Base-by-base conservation (phyloP, 1,140 invertebrate genomes). In the Oncopeltus fasciatus region DNA sequence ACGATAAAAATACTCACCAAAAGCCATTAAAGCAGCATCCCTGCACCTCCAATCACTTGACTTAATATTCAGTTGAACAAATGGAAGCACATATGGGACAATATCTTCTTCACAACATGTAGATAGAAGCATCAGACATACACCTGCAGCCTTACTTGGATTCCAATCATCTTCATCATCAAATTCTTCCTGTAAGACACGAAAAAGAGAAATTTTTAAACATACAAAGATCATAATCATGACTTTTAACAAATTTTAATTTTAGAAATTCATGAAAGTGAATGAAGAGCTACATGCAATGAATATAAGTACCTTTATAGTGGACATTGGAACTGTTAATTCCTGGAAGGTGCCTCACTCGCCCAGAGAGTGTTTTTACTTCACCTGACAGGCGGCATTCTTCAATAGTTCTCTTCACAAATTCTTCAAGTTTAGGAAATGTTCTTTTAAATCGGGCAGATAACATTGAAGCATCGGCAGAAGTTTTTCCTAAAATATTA, bases 101-200 rank as follows among this genome's bases (percentile, higher is more conserved):
- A 99, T 95, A 69, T 88, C 89, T 75, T 99, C 93, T 75, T 97
- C 95, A 73, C 94, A 97, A 70, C 95, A 98, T 27, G 92, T 90
- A 26, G 97, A 88, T 65, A 99, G 77, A 16, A 99, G 77, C 93
- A 99, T 98, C 0, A 99, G 77, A 75, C 96, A 99, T n/a, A 99
- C 96, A 26, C 96, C 95, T 26, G 97, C 93, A 4, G 97, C 93
- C 79, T 99, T 99, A 65, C 93, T 91, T 5, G 97, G 97, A 77
- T 97, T 98, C 97, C 97, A 99, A 70, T 98, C 95, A 72, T 99
- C 93, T 73, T 99, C 95, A 75, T 99, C 95, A 72, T 95, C 93
- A 67, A 84, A 80, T 70, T 89, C 86, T 71, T 91, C 87, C 76
- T 74, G 61, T 18, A 64, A 65, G 64, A n/a, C 28, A 56, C 21